Base-by-base conservation (phyloP, 2,888 invertebrate genomes). In the Cactoblastis cactorum region DNA sequence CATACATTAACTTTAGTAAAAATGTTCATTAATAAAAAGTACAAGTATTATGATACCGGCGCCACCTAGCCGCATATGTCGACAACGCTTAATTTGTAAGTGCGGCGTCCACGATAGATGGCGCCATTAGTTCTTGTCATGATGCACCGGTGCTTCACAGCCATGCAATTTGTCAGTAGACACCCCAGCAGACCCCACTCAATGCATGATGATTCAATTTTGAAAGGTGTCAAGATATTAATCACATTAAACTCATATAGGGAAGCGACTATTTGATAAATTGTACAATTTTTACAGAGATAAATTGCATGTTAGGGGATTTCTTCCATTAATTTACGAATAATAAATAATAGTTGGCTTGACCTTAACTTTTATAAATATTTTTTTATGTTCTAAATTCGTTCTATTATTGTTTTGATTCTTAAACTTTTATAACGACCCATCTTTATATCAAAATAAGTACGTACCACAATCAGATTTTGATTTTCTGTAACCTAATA, bases 121-220 rank as follows among this genome's bases (percentile, higher is more conserved):
- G 79, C 87, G 80, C 72, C 63, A 84, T 85, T 85, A 84, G 81
- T 87, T 63, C 54, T 15, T 62, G 84, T 83, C 84, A 67, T 67
- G 69, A 73, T 74, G 66, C 69, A 68, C 65, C 69, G 63, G 77
- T 68, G 81, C 77, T 78, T 70, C 77, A 80, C 14, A 35, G 77
- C 77, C 78, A 79, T 80, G 69, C 72, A 73, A 83, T 84, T 81
- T 82, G 67, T 85, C 81, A 81, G 67, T 69, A 61, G 62, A 61
- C 66, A 66, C 75, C 32, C 49, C 38, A 49, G 63, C 8, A 28
- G 67, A 37, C 71, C 68, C 65, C 65, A 58, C 66, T 61, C 61
- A 63, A 62, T 61, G 63, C 71, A 64, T 74, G 77, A 83, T 77
- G 74, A 78, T 84, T 83, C 79, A 77, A 83, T 83, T 85, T 83